Evolutionary conservation across 1,140 invertebrate species (phyloP), one percentile per base, ranked within the genome.

Genomic region (Sminthurides bifidus): DNA sequence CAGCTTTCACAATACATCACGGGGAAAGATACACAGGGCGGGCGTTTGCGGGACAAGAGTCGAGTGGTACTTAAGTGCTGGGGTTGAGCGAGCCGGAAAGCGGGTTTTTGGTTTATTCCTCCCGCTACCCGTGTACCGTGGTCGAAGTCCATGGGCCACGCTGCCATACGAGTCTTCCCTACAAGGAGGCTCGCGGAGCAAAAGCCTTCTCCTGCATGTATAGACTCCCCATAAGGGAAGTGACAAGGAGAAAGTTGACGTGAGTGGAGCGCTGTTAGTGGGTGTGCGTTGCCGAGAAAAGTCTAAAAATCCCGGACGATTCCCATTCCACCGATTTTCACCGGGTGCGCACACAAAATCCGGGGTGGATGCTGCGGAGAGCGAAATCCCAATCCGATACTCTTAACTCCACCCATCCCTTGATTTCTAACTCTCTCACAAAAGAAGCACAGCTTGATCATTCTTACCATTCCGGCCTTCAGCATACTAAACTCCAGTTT

Each of bases 331-430:
- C 54, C 41, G 61, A 63, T 63, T 63, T 54, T 63, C 61, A 60
- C 58, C 61, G 58, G 56, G 58, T 54, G 61, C 61, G 54, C 61
- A 60, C 46, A 44, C 38, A 44, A 59, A 63, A 60, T 60, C 58
- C 61, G 57, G 63, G 59, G 53, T 61, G 63, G 63, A 64, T 59
- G 63, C 54, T 61, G 59, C 50, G 58, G 63, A 65, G 40, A 61
- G 59, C 57, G 56, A 64, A 65, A 65, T 61, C 63, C 63, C 52
- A 58, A 65, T 58, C 56, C 46, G 31, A 54, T 52, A 61, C 45
- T 61, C 31, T 24, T 45, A 50, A 58, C 63, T 61, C 60, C 59
- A 56, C 63, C 58, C 56, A 50, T 53, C 59, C 52, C 52, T 60
- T 59, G 59, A 60, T 63, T 63, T 51, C 58, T 54, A 44, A 27